Conservation (phyloP, 2,888 invertebrate species). For the Noctua comes region DNA sequence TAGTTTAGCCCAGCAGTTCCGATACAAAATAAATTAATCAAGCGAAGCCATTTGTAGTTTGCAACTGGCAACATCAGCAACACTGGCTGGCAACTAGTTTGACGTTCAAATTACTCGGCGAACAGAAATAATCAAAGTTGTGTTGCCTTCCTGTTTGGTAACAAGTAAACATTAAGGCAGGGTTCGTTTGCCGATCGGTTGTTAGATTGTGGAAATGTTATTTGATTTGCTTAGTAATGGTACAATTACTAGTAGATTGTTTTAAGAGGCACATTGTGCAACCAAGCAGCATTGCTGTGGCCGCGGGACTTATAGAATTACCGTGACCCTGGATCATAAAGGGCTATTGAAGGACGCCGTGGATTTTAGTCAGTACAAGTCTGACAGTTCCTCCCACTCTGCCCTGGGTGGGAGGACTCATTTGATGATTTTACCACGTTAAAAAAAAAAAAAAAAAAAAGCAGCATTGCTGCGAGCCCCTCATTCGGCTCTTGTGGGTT, state of each 20-base stretch:
- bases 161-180: neutral
- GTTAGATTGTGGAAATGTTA: neutral
- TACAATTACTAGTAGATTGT: neutral
- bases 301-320: too few species aligned
- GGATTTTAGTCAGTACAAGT: too few species aligned
- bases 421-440: too few species aligned
- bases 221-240: neutral
- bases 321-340: too few species aligned
- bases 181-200: neutral
- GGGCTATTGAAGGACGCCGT: too few species aligned
- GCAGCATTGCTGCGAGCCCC: neutral
- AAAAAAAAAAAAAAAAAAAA: too few species aligned
- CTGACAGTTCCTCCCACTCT: too few species aligned
- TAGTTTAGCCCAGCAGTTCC: neutral
- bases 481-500: neutral
- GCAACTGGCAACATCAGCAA: slow-evolving; percentile 14
- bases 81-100: slow-evolving; percentile 40
- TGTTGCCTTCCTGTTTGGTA: slow-evolving; percentile 27
- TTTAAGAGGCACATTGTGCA: neutral
- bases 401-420: too few species aligned
- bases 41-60: slow-evolving; percentile 48
- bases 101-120: slow-evolving; percentile 41
- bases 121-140: slow-evolving; percentile 59
- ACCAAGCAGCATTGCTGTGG: neutral
- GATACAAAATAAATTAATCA: slow-evolving; percentile 57